Evolutionary conservation across 2,797 vertebrate species (phyloP).

Genomic region (Chiloscyllium punctatum): DNA sequence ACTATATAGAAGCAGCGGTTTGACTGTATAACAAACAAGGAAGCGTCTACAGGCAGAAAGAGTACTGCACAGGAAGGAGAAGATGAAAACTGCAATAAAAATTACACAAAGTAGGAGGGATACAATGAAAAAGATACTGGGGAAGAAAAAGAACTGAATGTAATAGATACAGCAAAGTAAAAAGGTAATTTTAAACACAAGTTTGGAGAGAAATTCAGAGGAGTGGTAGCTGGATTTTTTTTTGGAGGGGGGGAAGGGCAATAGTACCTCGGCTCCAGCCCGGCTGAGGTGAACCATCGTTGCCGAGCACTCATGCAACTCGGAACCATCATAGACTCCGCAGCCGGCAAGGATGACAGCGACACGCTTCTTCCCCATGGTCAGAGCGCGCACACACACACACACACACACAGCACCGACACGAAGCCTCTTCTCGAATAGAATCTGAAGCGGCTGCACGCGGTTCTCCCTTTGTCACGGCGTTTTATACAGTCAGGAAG

Average conservation of each 20-base stretch:
- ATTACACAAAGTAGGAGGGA: rapidly evolving
- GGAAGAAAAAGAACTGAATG: neutral
- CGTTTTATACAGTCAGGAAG: neutral
- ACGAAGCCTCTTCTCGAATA: too few relatives aligned
- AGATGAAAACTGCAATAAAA: neutral
- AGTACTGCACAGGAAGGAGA: neutral
- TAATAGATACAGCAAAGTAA: neutral
- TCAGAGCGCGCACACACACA: neutral
- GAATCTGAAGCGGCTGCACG: neutral
- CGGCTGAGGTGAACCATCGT: conserved; percentile 77
- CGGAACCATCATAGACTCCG: conserved; percentile 75
- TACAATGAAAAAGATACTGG: neutral
- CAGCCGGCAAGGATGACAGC: conserved; percentile 77
- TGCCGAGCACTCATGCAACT: conserved; percentile 76
- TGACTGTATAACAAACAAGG: neutral
- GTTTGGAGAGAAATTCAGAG: neutral
- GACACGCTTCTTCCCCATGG: conserved; percentile 66
- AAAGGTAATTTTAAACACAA: neutral
- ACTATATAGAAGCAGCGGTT: neutral
- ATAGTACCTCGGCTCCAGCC: conserved; percentile 69
- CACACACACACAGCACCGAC: neutral
- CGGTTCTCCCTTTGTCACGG: neutral
- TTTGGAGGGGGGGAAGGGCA: neutral
- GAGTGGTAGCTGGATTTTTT: neutral
- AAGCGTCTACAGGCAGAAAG: neutral